Conservation (phyloP, 2,113 vertebrate species). For the Sylvietta virens region DNA sequence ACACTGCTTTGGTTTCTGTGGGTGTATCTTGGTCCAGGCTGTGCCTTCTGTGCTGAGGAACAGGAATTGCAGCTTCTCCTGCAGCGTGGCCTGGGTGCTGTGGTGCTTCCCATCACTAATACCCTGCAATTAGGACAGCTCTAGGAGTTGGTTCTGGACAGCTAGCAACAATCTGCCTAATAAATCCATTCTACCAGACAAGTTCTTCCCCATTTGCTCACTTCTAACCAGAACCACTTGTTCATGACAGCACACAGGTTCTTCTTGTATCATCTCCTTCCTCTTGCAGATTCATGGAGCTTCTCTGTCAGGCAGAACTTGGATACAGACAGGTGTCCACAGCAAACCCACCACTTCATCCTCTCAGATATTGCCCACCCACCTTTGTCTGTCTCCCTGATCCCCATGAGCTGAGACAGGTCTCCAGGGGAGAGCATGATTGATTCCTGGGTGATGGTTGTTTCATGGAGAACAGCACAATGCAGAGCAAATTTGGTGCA, state of each 20-base stretch:
- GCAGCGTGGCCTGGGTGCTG: rapidly evolving
- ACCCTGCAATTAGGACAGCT: background rate
- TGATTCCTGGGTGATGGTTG: background rate
- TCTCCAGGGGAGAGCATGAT: background rate
- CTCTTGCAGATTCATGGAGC: background rate
- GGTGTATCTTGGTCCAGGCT: background rate
- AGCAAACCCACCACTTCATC: background rate
- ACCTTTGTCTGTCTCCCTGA: background rate
- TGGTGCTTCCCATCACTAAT: background rate
- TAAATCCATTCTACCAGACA: background rate
- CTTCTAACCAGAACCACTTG: background rate
- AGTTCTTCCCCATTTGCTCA: background rate
- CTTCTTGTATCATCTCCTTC: background rate
- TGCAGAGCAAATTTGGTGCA: background rate
- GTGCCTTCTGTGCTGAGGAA: background rate
- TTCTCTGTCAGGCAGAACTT: background rate
- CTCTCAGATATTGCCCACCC: background rate
- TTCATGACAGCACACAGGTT: background rate
- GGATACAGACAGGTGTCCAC: background rate
- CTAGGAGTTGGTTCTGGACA: background rate
- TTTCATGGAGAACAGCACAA: background rate
- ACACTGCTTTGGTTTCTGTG: background rate
- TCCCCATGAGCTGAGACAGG: background rate
- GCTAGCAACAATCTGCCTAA: background rate
- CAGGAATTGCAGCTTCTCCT: background rate